Base-by-base conservation (phyloP, 2,113 vertebrate genomes). In the Numenius arquata region DNA sequence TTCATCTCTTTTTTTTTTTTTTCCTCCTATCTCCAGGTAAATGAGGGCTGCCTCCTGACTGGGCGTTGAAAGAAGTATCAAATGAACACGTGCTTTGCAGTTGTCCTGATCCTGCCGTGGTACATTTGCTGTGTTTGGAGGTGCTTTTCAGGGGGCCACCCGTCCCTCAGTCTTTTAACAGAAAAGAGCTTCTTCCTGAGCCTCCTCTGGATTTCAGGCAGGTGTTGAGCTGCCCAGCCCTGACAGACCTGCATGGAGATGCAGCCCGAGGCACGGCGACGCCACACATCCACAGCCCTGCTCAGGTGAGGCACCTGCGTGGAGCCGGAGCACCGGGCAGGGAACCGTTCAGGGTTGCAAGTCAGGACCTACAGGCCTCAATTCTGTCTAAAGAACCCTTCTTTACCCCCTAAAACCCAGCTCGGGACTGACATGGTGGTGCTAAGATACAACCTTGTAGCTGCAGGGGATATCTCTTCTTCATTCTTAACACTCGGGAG, bases 251-350 rank as follows among this genome's bases (percentile, higher is more conserved):
- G 1, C 26, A 3, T 1, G 5, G 75, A 56, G 58, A 63, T 0
- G 3, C 50, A 34, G 5, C 47, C 21, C 7, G 16, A 62, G 65
- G 22, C 53, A n/a, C 7, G 3, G 4, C 47, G 15, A 34, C 2
- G 23, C 72, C 25, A 30, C 45, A 5, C 10, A 12, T 15, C 52
- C 36, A 6, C 52, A 59, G 62, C 52, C 36, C 50, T 11, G 52
- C 72, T 30, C 20, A 2, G 15, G 56, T 19, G 9, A 27, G 34
- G 66, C 22, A 47, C 9, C 38, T 1, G 1, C 4, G 1, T 5
- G 30, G 76, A 48, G 40, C 6, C 3, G 34, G 40, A 56, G 23
- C 18, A 9, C 14, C 2, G 12, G 56, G 67, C 68, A 43, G 26
- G 15, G 41, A 56, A 34, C 32, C 1, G 0, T 12, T 34, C 27